A percentile compares a stretch with the other conserved stretches of the same genome.
Conservation (phyloP, 2,797 vertebrate genomes). For the Cebuella pygmaea region DNA sequence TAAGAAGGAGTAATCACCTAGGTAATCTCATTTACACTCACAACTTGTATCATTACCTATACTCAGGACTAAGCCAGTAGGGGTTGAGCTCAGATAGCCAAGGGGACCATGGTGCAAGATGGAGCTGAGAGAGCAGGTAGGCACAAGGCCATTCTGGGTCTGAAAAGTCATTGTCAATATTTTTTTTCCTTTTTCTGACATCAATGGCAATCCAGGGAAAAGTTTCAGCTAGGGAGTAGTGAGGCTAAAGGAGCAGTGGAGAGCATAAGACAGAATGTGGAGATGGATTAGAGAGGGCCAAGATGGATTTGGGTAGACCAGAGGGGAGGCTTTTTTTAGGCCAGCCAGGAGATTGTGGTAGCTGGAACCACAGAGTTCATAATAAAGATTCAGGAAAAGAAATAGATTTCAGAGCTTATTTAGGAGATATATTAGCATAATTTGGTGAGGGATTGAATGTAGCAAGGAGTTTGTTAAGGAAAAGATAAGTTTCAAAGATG, state of each 20-base stretch:
- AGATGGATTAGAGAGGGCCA: background rate
- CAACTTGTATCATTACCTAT: too few relatives aligned
- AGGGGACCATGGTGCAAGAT: background rate
- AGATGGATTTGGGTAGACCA: background rate
- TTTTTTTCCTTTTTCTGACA: background rate
- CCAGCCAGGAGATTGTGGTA: background rate
- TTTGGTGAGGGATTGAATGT: background rate
- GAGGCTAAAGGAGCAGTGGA: background rate
- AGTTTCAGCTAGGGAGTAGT: background rate
- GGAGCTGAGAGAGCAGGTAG: background rate
- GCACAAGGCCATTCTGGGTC: background rate
- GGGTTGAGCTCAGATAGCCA: background rate
- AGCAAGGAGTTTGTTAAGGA: background rate
- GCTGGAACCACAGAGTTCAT: background rate
- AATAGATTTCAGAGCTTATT: background rate
- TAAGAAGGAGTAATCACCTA: background rate
- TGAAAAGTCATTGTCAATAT: background rate
- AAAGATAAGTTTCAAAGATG: background rate
- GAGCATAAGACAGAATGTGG: background rate
- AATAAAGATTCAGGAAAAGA: background rate
- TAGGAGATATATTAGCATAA: background rate
- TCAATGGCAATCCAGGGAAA: background rate
- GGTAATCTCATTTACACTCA: too few relatives aligned
- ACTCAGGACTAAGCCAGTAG: background rate
- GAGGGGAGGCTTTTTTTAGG: background rate